phyloP scores from a whole-genome alignment of 2,888 invertebrate species.

The Coelopa pilipes region DNA sequence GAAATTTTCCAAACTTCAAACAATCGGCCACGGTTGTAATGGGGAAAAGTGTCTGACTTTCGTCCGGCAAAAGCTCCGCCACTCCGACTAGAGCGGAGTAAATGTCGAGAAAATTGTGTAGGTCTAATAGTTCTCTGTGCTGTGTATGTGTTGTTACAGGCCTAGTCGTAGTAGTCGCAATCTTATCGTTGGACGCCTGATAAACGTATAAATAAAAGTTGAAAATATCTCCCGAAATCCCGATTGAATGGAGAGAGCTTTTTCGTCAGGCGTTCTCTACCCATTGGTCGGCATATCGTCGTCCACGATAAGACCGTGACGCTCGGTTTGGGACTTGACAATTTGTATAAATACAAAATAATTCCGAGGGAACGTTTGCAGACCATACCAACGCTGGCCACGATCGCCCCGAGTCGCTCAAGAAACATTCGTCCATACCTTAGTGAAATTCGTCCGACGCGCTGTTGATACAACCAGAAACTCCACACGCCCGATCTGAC shows the following conservation, averaged over 20 bases:
- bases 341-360: conserved; percentile 28
- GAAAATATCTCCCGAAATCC: conserved; percentile 19
- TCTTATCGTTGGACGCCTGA: conserved; percentile 16
- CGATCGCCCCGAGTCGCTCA: not conserved
- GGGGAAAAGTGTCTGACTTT: too few relatives aligned
- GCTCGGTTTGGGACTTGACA: not conserved
- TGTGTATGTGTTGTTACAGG: not conserved
- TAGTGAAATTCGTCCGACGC: too few relatives aligned
- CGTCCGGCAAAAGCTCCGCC: too few relatives aligned
- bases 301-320: conserved; percentile 3
- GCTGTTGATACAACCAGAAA: not conserved
- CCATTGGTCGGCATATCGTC: not conserved
- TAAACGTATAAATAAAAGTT: not conserved
- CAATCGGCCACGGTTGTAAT: too few relatives aligned
- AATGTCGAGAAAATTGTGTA: too few relatives aligned
- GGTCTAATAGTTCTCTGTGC: not conserved
- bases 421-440: not conserved
- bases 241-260: conserved; percentile 26
- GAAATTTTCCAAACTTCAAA: too few relatives aligned
- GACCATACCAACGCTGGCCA: conserved; percentile 13
- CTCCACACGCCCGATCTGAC: not conserved
- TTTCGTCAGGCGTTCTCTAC: not conserved
- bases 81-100: too few relatives aligned
- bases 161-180: not conserved
- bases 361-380: conserved; percentile 9